Evolutionary conservation across 2,888 invertebrate genomes (phyloP).

Genomic region (Nebria salina): DNA sequence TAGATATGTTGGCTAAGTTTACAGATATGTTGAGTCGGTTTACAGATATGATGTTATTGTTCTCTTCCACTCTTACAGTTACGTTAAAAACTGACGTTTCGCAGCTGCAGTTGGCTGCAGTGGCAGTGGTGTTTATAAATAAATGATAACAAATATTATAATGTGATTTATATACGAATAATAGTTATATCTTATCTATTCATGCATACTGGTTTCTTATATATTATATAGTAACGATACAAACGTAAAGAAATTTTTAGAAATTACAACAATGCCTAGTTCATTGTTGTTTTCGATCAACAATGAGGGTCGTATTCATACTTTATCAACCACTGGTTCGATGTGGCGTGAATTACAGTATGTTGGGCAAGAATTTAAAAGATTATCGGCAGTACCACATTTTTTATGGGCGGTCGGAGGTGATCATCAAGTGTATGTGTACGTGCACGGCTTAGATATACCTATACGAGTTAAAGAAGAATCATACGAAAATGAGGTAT

Average conservation of each 20-base stretch:
- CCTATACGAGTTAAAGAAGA: slow-evolving; percentile 91
- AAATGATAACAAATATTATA: too few species aligned
- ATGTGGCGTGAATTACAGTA: slow-evolving; percentile 90
- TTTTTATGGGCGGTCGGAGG: slow-evolving; percentile 94
- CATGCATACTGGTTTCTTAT: too few species aligned
- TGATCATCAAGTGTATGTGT: slow-evolving; percentile 91
- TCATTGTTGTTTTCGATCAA: slow-evolving; percentile 84
- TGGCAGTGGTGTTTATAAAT: too few species aligned
- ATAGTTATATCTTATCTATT: too few species aligned
- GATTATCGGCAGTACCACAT: slow-evolving; percentile 84
- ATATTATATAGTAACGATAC: background rate
- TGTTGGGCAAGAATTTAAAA: slow-evolving; percentile 88
- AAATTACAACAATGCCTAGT: slow-evolving; percentile 69
- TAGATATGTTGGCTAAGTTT: too few species aligned
- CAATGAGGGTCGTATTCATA: slow-evolving; percentile 88
- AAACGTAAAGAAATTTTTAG: background rate
- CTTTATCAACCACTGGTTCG: slow-evolving; percentile 80
- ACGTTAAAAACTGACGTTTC: too few species aligned
- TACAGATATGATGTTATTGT: too few species aligned
- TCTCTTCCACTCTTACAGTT: too few species aligned
- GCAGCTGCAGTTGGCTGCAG: too few species aligned
- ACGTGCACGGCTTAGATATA: slow-evolving; percentile 88
- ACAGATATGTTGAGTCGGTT: too few species aligned
- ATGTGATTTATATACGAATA: too few species aligned
- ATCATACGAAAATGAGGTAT: slow-evolving; percentile 89